Percentiles rank a stretch among this genome's conserved stretches.
Evolutionary conservation across 2,797 vertebrate species (phyloP).

Genomic region (Pygocentrus nattereri): DNA sequence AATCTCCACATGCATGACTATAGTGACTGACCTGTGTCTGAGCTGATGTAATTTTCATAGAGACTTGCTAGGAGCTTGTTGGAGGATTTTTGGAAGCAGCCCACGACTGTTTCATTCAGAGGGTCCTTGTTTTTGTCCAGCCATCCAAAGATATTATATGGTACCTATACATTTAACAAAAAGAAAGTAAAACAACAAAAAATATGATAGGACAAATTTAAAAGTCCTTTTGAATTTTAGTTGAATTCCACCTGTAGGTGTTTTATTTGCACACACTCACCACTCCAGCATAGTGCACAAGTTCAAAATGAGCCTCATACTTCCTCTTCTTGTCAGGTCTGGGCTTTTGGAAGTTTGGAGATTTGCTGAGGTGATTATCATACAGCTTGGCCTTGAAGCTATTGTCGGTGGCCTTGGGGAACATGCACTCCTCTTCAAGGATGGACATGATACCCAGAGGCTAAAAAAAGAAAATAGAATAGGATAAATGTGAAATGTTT

Average conservation of each 20-base stretch:
- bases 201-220: neutral
- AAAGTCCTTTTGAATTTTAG: neutral
- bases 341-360: constrained; percentile 92
- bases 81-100: constrained; percentile 89
- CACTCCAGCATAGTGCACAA: constrained; percentile 94
- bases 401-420: constrained; percentile 74
- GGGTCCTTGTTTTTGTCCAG: constrained; percentile 96
- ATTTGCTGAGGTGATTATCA: constrained; percentile 94
- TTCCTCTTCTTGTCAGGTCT: constrained; percentile 91
- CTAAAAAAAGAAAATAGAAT: constrained; percentile 51
- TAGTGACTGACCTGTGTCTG: constrained; percentile 80
- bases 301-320: constrained; percentile 92
- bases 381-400: constrained; percentile 82
- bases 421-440: constrained; percentile 85
- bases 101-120: constrained; percentile 91
- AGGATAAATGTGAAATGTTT: too few relatives aligned
- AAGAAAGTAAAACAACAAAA: neutral
- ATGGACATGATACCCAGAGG: constrained; percentile 84
- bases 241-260: neutral
- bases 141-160: constrained; percentile 91
- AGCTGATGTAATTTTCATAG: constrained; percentile 87
- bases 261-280: constrained; percentile 74
- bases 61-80: constrained; percentile 88
- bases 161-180: constrained; percentile 78
- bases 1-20: neutral